phyloP scores from a whole-genome alignment of 2,113 vertebrate species.

The Labeo rohita region DNA sequence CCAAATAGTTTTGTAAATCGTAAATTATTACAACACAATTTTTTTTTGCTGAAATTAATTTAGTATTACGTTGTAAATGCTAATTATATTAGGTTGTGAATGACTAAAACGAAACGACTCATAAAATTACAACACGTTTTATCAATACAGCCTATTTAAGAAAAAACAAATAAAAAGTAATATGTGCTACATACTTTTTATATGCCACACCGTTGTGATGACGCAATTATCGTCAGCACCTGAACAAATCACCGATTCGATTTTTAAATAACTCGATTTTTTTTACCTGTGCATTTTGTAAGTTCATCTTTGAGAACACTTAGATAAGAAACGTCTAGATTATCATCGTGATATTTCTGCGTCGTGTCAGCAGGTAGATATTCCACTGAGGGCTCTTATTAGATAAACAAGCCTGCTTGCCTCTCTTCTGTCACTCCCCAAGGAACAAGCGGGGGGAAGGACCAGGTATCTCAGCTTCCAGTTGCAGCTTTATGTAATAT shows the following conservation, averaged over 20 bases:
- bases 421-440: slow-evolving; percentile 18
- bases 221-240: neutral
- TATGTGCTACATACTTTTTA: neutral
- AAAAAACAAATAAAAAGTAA: neutral
- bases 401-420: slow-evolving; percentile 32
- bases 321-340: neutral
- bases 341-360: neutral
- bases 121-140: neutral
- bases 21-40: neutral
- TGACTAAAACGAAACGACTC: neutral
- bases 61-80: neutral
- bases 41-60: too few species aligned
- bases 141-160: neutral
- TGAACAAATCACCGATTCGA: neutral
- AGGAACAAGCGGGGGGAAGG: slow-evolving; percentile 13
- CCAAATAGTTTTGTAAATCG: neutral
- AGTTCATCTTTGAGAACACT: neutral
- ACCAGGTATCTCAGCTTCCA: neutral
- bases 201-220: neutral
- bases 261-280: neutral
- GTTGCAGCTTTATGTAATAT: neutral
- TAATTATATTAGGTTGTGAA: neutral
- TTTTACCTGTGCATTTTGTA: neutral
- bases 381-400: slow-evolving; percentile 5
- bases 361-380: slow-evolving; percentile 23